phyloP scores from a whole-genome alignment of 1,140 invertebrate species.

The Subanguina moxae region DNA sequence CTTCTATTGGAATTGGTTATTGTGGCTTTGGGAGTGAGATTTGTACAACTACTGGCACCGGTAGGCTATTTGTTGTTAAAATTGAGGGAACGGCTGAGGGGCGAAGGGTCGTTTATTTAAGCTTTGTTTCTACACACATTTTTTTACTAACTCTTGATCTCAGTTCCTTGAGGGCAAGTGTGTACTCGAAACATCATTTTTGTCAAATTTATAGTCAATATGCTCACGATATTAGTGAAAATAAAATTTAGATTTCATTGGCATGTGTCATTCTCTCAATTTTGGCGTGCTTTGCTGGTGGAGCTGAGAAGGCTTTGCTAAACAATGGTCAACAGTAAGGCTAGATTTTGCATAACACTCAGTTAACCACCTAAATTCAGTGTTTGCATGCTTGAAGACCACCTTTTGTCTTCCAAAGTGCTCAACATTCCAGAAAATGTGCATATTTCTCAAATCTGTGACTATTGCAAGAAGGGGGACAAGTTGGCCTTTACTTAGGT shows the following conservation, averaged over 20 bases:
- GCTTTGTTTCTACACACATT: no score
- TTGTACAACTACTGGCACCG: constrained; percentile 56
- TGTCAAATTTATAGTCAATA: no score
- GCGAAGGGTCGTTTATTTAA: no score
- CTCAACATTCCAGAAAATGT: constrained; percentile 40
- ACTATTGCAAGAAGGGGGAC: constrained; percentile 51
- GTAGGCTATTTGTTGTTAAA: constrained; percentile 22
- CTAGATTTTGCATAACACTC: background rate
- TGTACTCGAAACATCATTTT: no score
- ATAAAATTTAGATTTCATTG: constrained; percentile 45
- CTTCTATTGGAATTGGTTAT: constrained; percentile 54
- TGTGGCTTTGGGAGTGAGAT: constrained; percentile 58
- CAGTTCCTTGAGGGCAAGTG: no score
- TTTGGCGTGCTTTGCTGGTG: constrained; percentile 56
- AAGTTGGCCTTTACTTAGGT: constrained; percentile 26
- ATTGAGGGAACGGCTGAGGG: no score
- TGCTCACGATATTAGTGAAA: background rate
- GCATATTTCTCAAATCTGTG: constrained; percentile 44
- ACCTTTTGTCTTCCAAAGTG: constrained; percentile 42
- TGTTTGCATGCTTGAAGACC: constrained; percentile 56
- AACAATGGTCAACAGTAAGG: constrained; percentile 53
- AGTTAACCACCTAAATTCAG: constrained; percentile 32
- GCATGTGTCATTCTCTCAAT: constrained; percentile 55
- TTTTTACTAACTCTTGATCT: no score
- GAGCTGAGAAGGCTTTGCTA: constrained; percentile 54